These are phyloP conservation scores for Ernsta delagoae DNA, from an alignment of 2,888 invertebrate species.

Conservation along the genomic window DNA sequence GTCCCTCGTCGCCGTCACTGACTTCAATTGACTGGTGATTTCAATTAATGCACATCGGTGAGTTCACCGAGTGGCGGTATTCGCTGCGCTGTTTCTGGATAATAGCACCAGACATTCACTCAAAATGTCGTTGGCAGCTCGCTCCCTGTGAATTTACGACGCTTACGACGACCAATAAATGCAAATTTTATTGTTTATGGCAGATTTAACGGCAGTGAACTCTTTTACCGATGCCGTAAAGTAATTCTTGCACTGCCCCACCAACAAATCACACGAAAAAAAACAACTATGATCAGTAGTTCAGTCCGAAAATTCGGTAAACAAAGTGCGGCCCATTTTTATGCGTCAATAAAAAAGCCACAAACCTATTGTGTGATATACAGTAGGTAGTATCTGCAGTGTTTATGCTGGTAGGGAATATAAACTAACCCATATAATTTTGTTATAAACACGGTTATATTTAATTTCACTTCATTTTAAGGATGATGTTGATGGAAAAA, in stretches of 20 bases:
- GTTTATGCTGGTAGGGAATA: background rate
- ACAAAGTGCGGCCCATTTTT: slow-evolving; percentile 16
- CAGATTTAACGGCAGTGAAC: slow-evolving; percentile 80
- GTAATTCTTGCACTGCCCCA: slow-evolving; percentile 61
- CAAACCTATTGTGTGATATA: slow-evolving; percentile 11
- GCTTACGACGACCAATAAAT: slow-evolving; percentile 81
- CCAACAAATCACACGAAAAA: slow-evolving; percentile 56
- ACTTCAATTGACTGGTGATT: slow-evolving; percentile 79
- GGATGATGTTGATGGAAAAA: no score
- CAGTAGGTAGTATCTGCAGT: background rate
- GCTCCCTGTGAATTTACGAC: slow-evolving; percentile 76
- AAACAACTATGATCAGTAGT: slow-evolving; percentile 30
- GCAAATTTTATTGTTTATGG: slow-evolving; percentile 84
- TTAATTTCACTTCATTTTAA: background rate
- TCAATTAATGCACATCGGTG: slow-evolving; percentile 74
- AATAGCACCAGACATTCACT: slow-evolving; percentile 75
- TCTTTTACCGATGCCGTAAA: slow-evolving; percentile 79
- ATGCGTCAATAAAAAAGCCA: slow-evolving; percentile 2
- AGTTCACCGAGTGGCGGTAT: slow-evolving; percentile 68
- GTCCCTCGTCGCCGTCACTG: slow-evolving; percentile 57
- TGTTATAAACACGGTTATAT: background rate
- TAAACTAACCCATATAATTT: background rate
- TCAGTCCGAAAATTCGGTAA: slow-evolving; percentile 10
- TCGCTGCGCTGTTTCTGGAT: slow-evolving; percentile 56
- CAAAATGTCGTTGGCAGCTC: slow-evolving; percentile 80